Evolutionary conservation across 2,113 vertebrate genomes (phyloP), one percentile per base, ranked within the genome.

Genomic region (Cairina moschata): DNA sequence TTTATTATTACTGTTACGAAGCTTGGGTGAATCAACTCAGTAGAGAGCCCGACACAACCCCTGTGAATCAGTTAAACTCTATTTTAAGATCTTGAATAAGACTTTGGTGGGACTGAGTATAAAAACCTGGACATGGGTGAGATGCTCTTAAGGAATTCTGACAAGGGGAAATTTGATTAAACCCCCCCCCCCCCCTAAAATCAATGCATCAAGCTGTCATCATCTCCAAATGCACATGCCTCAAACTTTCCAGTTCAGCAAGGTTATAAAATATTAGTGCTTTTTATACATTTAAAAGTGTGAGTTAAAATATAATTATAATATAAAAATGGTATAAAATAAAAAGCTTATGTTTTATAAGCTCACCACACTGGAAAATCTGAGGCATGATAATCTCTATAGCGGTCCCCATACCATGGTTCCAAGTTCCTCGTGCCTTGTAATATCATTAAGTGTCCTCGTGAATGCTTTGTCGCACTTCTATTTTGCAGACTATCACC

Each of bases 201-300:
- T 67, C 71, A 85, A 92, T 93, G 92, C 91, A 93, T 94, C 95
- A 93, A 95, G 62, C 91, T 92, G 88, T 95, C 95, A 94, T 86
- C 93, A 86, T 84, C 74, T 22, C 74, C 77, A 73, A 96, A 86
- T 4, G 88, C 59, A 44, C 69, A 66, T 40, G 74, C 88, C 80
- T 97, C 95, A 96, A 82, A 96, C 89, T 96, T 96, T 97, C 95
- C 96, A 97, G 93, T 91, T 94, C 92, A 93, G 88, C 72, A 40
- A 86, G 77, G 86, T 89, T 94, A 87, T 13, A 96, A 86, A 96
- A 92, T 62, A 62, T 86, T 75, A 60, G 52, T 31, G 69, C 36
- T 84, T 90, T 84, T 88, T 73, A 91, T 94, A 68, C 36, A 66
- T 78, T 68, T 88, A 69, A 86, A 86, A 96, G 90, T 34, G 69